phyloP scores from a whole-genome alignment of 2,888 invertebrate species.

The Caenorhabditis sulstoni region DNA sequence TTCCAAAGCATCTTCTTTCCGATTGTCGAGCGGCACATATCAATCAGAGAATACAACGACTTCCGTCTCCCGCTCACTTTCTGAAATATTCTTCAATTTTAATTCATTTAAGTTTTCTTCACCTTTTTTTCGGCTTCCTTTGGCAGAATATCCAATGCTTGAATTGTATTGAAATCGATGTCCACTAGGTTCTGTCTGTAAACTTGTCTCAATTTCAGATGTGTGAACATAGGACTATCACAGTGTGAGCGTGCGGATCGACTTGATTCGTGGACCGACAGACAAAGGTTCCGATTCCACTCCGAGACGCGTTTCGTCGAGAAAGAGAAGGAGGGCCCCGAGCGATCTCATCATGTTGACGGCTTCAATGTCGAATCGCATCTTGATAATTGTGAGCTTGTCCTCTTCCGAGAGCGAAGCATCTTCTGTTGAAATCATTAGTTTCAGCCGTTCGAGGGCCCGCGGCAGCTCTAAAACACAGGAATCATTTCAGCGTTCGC shows the following conservation, averaged over 20 bases:
- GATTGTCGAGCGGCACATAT: slow-evolving; percentile 86
- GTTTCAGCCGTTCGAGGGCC: slow-evolving; percentile 36
- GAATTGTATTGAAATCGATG: slow-evolving; percentile 79
- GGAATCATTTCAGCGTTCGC: background rate
- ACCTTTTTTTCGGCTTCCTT: slow-evolving; percentile 51
- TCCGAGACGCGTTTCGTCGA: slow-evolving; percentile 75
- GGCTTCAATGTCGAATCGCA: slow-evolving; percentile 50
- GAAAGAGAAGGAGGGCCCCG: slow-evolving; percentile 75
- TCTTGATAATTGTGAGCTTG: slow-evolving; percentile 19
- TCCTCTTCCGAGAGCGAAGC: slow-evolving; percentile 31
- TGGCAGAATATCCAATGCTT: slow-evolving; percentile 87
- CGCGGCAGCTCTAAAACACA: slow-evolving; percentile 27
- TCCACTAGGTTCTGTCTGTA: slow-evolving; percentile 75
- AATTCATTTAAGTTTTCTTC: too few species aligned
- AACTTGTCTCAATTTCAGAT: slow-evolving; percentile 57
- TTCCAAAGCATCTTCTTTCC: slow-evolving; percentile 83
- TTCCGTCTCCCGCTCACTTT: slow-evolving; percentile 11
- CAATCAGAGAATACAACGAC: slow-evolving; percentile 83
- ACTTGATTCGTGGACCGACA: slow-evolving; percentile 67
- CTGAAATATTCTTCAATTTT: background rate
- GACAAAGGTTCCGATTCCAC: slow-evolving; percentile 72
- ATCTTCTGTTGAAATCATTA: slow-evolving; percentile 30
- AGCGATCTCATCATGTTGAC: slow-evolving; percentile 69
- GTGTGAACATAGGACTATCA: too few species aligned
- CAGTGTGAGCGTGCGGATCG: slow-evolving; percentile 67